Evolutionary conservation across 2,113 vertebrate genomes (phyloP).

Genomic region (Stigmatopora nigra): DNA sequence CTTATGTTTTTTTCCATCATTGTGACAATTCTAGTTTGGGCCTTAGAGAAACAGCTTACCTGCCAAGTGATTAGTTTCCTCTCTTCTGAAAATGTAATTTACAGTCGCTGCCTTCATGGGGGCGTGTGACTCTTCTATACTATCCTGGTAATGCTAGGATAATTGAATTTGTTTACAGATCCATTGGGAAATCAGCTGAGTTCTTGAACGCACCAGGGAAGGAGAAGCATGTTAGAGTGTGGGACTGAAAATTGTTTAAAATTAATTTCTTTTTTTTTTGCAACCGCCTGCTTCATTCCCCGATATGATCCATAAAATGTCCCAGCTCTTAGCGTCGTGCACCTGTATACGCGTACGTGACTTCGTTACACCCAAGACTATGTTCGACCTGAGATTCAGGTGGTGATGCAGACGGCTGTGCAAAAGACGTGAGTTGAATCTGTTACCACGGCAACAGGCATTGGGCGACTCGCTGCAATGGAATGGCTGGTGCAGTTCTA

Average conservation of each 20-base stretch:
- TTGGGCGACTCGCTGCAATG: constrained; percentile 73
- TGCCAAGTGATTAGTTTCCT: constrained; percentile 13
- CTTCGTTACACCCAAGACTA: constrained; percentile 62
- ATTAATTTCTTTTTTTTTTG: constrained; percentile 24
- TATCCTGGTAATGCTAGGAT: constrained; percentile 53
- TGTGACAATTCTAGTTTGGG: neutral
- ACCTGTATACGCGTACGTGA: constrained; percentile 13
- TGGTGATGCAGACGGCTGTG: constrained; percentile 72
- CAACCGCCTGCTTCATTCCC: constrained; percentile 22
- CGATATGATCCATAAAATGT: constrained; percentile 38
- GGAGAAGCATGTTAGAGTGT: constrained; percentile 23
- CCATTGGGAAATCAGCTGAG: constrained; percentile 66
- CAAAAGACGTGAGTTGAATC: constrained; percentile 76
- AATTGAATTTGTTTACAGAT: constrained; percentile 70
- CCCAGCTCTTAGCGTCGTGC: neutral
- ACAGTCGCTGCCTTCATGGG: constrained; percentile 32
- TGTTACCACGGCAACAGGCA: constrained; percentile 77
- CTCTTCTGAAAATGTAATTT: constrained; percentile 28
- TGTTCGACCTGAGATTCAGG: constrained; percentile 74
- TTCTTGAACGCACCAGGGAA: constrained; percentile 51
- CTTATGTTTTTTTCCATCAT: neutral
- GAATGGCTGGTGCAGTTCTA: constrained; percentile 76
- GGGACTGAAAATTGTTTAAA: constrained; percentile 20
- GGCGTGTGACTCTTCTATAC: constrained; percentile 48
- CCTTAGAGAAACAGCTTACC: constrained; percentile 7